Conservation (phyloP, 2,797 vertebrate species). For the Uromys caudimaculatus region DNA sequence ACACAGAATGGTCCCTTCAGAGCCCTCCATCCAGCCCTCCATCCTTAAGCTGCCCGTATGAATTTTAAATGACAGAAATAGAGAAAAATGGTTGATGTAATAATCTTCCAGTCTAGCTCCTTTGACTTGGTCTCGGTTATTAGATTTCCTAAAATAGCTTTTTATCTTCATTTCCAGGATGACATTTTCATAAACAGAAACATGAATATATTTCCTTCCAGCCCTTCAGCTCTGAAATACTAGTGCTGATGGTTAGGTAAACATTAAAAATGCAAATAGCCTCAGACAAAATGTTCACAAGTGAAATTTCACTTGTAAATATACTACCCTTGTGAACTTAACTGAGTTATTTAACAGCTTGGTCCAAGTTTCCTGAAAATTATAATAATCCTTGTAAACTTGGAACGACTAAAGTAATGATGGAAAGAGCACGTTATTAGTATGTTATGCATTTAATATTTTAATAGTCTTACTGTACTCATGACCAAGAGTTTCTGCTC, state of each 20-base stretch:
- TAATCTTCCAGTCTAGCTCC: neutral
- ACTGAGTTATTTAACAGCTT: neutral
- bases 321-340: slow-evolving; percentile 9
- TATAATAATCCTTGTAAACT: neutral
- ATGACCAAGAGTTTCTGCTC: neutral
- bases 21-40: too few species aligned
- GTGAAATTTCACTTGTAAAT: slow-evolving; percentile 32
- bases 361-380: neutral
- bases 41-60: neutral
- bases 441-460: neutral
- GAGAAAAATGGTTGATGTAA: slow-evolving; percentile 1
- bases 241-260: neutral
- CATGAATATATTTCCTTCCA: neutral
- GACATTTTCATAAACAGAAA: slow-evolving; percentile 15
- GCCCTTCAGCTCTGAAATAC: neutral
- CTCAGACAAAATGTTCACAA: neutral
- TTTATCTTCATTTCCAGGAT: slow-evolving; percentile 18
- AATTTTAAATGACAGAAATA: neutral
- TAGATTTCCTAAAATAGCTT: neutral
- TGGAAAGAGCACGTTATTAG: neutral
- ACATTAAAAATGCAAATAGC: slow-evolving; percentile 2
- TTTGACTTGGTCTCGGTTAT: neutral
- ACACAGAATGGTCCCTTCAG: neutral
- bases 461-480: neutral
- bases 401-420: neutral